Evolutionary conservation across 2,113 vertebrate genomes (phyloP).

Genomic region (Podarcis cretensis): DNA sequence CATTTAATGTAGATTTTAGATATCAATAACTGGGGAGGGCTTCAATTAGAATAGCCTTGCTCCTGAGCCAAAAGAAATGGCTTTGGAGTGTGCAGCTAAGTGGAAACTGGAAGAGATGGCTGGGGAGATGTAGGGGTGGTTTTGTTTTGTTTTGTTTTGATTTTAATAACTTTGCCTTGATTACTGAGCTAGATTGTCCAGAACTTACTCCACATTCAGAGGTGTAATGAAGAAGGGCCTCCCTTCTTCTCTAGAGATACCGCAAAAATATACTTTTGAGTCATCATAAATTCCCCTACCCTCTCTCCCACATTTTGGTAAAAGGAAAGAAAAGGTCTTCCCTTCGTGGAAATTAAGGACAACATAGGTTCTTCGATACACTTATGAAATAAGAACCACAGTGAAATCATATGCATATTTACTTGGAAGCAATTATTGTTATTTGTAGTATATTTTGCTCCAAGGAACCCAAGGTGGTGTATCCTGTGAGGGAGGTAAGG

Average conservation of each 20-base stretch:
- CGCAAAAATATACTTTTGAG: neutral
- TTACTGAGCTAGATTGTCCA: neutral
- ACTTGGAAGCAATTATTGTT: neutral
- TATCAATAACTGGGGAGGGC: constrained; percentile 39
- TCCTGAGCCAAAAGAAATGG: constrained; percentile 3
- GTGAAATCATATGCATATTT: neutral
- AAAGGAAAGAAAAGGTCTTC: neutral
- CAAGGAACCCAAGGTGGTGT: no score
- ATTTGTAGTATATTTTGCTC: no score
- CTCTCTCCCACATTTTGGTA: neutral
- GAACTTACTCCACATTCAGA: neutral
- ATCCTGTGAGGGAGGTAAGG: no score
- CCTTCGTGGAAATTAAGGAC: neutral
- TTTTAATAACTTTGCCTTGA: constrained; percentile 12
- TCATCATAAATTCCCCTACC: neutral
- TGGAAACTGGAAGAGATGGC: neutral
- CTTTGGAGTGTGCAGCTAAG: constrained; percentile 10
- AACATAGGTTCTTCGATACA: neutral
- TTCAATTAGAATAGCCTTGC: constrained; percentile 30
- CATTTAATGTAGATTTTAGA: constrained; percentile 62
- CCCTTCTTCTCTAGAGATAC: neutral
- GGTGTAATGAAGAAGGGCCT: neutral
- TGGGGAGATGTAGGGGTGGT: neutral
- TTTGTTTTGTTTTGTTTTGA: constrained; percentile 20
- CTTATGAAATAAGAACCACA: neutral